These are phyloP conservation scores for Papilio protenor DNA, from an alignment of 2,888 invertebrate species.

Conservation along the genomic window DNA sequence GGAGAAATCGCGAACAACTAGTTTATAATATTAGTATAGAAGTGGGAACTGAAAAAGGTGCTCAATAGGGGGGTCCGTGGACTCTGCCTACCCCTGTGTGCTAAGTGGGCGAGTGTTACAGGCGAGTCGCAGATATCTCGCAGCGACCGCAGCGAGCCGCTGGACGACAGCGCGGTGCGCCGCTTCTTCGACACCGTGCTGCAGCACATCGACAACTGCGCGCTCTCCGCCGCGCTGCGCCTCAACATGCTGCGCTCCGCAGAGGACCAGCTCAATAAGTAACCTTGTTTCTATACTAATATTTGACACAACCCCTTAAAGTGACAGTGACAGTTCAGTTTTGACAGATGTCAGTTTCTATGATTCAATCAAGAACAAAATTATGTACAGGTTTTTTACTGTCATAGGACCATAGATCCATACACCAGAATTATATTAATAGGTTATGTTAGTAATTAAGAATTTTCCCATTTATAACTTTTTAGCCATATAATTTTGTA, in stretches of 20 bases:
- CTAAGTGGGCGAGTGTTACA: slow-evolving; percentile 45
- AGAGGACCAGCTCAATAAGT: slow-evolving; percentile 87
- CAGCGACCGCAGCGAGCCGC: slow-evolving; percentile 66
- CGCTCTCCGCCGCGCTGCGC: slow-evolving; percentile 84
- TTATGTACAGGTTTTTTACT: background rate
- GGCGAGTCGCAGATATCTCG: slow-evolving; percentile 72
- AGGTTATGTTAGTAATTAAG: no score
- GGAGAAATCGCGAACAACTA: no score
- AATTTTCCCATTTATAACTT: no score
- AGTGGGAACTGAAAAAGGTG: no score
- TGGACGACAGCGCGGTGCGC: slow-evolving; percentile 86
- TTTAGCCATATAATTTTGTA: no score
- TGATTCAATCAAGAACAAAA: background rate
- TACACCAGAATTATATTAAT: no score
- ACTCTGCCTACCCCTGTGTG: no score
- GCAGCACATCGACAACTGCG: slow-evolving; percentile 88
- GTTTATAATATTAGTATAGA: no score
- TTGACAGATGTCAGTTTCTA: background rate
- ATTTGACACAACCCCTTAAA: background rate
- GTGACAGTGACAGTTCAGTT: background rate
- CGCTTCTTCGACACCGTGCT: slow-evolving; percentile 90
- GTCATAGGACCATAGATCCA: background rate
- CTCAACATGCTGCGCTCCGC: slow-evolving; percentile 86
- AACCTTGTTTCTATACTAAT: background rate
- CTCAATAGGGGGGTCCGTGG: no score